These are phyloP conservation scores for Zaprionus camerounensis DNA, from an alignment of 1,140 invertebrate species.

Conservation along the genomic window DNA sequence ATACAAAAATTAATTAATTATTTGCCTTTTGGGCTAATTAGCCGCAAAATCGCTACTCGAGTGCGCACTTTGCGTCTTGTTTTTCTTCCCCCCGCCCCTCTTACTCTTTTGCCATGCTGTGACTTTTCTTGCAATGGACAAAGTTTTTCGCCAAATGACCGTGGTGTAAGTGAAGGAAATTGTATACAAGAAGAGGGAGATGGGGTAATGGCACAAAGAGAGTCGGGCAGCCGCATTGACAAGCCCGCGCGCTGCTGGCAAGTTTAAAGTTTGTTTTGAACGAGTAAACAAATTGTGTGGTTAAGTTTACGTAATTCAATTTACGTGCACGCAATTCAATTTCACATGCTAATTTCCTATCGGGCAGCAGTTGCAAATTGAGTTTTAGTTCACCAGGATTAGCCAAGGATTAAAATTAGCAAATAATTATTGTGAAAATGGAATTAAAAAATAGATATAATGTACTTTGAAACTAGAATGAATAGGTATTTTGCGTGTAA, in stretches of 20 bases:
- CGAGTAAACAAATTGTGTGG: slow-evolving; percentile 77
- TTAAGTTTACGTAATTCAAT: slow-evolving; percentile 78
- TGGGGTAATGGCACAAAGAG: background rate
- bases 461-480: background rate
- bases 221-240: slow-evolving; percentile 53
- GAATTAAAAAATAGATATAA: background rate
- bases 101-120: background rate
- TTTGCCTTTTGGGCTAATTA: slow-evolving; percentile 70
- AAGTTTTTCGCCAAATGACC: slow-evolving; percentile 47
- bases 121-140: slow-evolving; percentile 30
- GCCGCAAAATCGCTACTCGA: slow-evolving; percentile 64
- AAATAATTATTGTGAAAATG: background rate
- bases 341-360: slow-evolving; percentile 41
- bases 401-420: slow-evolving; percentile 13
- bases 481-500: too few species aligned
- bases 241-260: slow-evolving; percentile 42
- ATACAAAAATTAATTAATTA: slow-evolving; percentile 68
- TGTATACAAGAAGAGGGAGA: slow-evolving; percentile 10
- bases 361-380: slow-evolving; percentile 28
- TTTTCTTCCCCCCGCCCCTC: background rate
- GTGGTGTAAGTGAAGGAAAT: slow-evolving; percentile 10
- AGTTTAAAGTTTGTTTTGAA: slow-evolving; percentile 80
- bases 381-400: slow-evolving; percentile 15
- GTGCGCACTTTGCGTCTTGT: slow-evolving; percentile 53
- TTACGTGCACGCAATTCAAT: slow-evolving; percentile 77